Base-by-base conservation (phyloP, 2,888 invertebrate genomes). In the Hofmannophila pseudospretella region DNA sequence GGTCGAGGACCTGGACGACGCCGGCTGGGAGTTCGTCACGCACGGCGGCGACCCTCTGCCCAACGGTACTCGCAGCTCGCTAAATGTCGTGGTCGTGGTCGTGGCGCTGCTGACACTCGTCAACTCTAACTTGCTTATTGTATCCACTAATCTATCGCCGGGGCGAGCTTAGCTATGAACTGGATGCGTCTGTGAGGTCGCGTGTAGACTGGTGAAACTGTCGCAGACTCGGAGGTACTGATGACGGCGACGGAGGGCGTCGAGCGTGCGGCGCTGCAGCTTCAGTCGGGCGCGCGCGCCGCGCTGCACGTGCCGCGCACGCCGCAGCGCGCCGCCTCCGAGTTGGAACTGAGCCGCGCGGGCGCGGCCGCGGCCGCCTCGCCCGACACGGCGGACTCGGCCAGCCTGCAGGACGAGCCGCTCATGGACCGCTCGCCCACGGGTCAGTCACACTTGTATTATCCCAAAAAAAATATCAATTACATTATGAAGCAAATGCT, bases 1-100 rank as follows among this genome's bases (percentile, higher is more conserved):
- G 73, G 72, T 87, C 16, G 87, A 87, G 60, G 88, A 87, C 67
- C 58, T 86, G 23, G 86, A 81, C 58, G 87, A 87, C 58, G 58
- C 76, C 23, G 84, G 79, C 55, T 88, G 87, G 87, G 88, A 87
- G 74, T 70, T 87, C 58, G 67, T 87, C 47, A 65, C 58, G 34
- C 49, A 75, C 2, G 82, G 82, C 9, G 85, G 84, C 0, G 78
- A 75, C 32, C 80, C 85, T 7, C 58, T 84, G 55, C 82, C 84
- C 38, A 70, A 69, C 42, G 85, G 85, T 84, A 53, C 30, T 27
- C 28, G 7, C 4, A 13, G 12, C 8, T 2, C 11, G 11, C 22
- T 23, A 3, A n/a, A 23, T 23, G 23, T 3, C 4, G 23, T 23
- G n/a, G n/a, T n/a, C n/a, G n/a, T n/a, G n/a, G n/a, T n/a, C n/a